Conservation (phyloP, 2,888 invertebrate species). For the Caradrina kadenii region DNA sequence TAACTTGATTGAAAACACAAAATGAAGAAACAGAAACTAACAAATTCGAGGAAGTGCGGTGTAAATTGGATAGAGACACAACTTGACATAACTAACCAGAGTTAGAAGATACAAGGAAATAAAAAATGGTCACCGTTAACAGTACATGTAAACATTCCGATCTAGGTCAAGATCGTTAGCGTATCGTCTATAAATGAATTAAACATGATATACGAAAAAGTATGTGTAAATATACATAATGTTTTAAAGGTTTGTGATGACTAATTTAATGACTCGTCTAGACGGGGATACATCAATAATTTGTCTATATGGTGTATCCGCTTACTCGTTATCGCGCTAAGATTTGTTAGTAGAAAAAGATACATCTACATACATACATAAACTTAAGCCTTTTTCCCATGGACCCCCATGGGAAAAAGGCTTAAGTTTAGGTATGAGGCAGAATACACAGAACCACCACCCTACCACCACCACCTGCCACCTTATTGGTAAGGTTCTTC, state of each 20-base stretch:
- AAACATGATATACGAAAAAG: constrained; percentile 41
- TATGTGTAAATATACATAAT: constrained; percentile 15
- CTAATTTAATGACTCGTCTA: constrained; percentile 34
- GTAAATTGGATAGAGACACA: not conserved
- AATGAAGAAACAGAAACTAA: not conserved
- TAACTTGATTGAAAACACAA: too few relatives aligned
- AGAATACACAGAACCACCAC: too few relatives aligned
- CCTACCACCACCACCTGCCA: too few relatives aligned
- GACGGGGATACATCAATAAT: constrained; percentile 2
- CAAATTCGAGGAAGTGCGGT: not conserved
- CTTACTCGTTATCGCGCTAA: not conserved
- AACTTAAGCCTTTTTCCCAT: too few relatives aligned
- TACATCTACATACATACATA: too few relatives aligned
- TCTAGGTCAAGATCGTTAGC: constrained; percentile 57
- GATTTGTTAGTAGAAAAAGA: not conserved
- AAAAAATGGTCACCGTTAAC: constrained; percentile 42
- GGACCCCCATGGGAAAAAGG: too few relatives aligned
- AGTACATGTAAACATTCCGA: constrained; percentile 33
- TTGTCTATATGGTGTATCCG: not conserved
- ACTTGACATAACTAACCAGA: constrained; percentile 21
- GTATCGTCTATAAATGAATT: constrained; percentile 46
- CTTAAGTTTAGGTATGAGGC: too few relatives aligned
- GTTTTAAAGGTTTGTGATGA: constrained; percentile 21
- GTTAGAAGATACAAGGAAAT: constrained; percentile 39
- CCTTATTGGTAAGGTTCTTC: too few relatives aligned